A percentile compares a stretch with the other conserved stretches of the same genome.
These are phyloP conservation scores for Syrphus vitripennis DNA, from an alignment of 2,888 invertebrate genomes.

Conservation along the genomic window DNA sequence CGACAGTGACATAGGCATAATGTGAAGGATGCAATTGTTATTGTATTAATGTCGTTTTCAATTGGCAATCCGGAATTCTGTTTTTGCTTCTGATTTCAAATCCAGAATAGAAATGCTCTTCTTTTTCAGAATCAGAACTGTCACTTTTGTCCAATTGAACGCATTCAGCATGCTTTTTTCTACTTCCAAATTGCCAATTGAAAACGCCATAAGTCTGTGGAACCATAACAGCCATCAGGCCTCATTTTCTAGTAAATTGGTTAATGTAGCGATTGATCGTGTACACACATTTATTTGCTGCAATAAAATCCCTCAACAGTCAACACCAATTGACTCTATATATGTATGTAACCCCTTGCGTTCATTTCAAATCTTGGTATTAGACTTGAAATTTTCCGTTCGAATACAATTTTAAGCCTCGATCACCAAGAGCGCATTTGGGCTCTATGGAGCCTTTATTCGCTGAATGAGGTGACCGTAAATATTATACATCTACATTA, in stretches of 20 bases:
- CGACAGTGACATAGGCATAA: conserved; percentile 48
- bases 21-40: conserved; percentile 45
- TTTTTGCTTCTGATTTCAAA: no score
- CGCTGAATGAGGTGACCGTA: no score
- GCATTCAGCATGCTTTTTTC: no score
- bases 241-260: conserved; percentile 33
- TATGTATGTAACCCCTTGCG: neutral
- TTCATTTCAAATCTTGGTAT: neutral
- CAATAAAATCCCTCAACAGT: conserved; percentile 67
- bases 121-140: no score
- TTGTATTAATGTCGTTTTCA: no score
- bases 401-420: conserved; percentile 41
- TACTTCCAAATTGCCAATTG: no score
- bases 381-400: conserved; percentile 13
- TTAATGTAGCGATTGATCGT: conserved; percentile 68
- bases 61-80: no score
- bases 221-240: neutral
- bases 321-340: conserved; percentile 54
- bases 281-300: conserved; percentile 67
- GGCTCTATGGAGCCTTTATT: neutral
- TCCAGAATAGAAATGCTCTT: no score
- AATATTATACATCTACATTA: no score
- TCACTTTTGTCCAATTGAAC: no score
- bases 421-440: conserved; percentile 1
- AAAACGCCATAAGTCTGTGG: no score